Conservation (phyloP, 2,888 invertebrate genomes). For the Arenicola marina region DNA sequence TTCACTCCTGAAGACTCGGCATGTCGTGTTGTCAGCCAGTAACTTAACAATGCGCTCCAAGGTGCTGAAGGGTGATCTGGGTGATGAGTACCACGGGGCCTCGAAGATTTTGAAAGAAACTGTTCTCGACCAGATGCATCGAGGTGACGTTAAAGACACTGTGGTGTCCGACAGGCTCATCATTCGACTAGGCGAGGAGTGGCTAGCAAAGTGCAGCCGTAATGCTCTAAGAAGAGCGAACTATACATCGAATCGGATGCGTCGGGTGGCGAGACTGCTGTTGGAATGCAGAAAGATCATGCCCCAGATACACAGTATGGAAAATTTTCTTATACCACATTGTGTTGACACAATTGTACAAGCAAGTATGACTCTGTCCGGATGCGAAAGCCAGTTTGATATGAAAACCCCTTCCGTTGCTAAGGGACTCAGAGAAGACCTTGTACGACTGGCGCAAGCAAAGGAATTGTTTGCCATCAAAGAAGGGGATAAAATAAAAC, state of each 20-base stretch:
- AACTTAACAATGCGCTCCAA: no score
- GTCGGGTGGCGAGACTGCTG: neutral
- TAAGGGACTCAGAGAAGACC: neutral
- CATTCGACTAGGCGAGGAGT: neutral
- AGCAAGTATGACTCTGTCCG: neutral
- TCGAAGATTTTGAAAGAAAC: neutral
- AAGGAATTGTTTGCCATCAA: constrained; percentile 5
- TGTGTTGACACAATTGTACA: neutral
- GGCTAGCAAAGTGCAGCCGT: constrained; percentile 1
- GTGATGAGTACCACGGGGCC: no score
- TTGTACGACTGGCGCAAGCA: neutral
- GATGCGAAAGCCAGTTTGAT: neutral
- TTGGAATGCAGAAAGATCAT: neutral
- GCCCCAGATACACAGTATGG: neutral
- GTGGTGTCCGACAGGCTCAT: neutral
- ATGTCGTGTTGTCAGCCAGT: no score
- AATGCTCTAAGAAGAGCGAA: constrained; percentile 1
- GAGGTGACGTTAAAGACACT: neutral
- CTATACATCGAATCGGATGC: neutral
- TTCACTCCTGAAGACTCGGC: no score
- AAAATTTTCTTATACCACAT: no score
- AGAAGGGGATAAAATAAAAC: neutral
- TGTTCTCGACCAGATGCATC: neutral
- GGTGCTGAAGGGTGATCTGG: no score
- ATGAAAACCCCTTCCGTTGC: constrained; percentile 7